Evolutionary conservation across 2,888 invertebrate genomes (phyloP).

Genomic region (Eurois occulta): DNA sequence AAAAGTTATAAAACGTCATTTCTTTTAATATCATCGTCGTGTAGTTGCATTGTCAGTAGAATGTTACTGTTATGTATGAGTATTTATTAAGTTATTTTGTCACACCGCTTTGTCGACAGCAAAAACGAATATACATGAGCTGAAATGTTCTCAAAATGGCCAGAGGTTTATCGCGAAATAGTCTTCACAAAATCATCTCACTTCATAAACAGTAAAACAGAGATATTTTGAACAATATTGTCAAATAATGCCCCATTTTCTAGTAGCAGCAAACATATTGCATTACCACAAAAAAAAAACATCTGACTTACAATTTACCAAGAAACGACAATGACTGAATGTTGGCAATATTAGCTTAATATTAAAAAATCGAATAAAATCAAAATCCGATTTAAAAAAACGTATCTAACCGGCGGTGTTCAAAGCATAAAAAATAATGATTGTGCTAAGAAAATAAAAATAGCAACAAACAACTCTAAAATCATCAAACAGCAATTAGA

Average conservation of each 20-base stretch:
- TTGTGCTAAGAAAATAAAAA: conserved; percentile 81
- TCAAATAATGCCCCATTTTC: conserved; percentile 13
- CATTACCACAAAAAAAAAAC: conserved; percentile 1
- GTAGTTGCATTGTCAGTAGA: conserved; percentile 6
- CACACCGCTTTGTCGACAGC: not conserved
- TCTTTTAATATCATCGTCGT: not conserved
- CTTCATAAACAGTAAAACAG: not conserved
- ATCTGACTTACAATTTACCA: conserved; percentile 39
- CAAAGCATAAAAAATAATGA: conserved; percentile 73
- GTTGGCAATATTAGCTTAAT: conserved; percentile 57
- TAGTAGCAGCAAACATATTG: not conserved
- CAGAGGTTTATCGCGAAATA: conserved; percentile 6
- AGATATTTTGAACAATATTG: conserved; percentile 16
- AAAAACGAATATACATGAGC: not conserved
- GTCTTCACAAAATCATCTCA: not conserved
- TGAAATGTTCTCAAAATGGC: not conserved
- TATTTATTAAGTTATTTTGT: conserved; percentile 6
- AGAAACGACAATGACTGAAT: conserved; percentile 32
- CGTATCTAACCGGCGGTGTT: conserved; percentile 69
- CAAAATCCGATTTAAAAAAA: conserved; percentile 50
- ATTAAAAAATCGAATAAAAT: conserved; percentile 56
- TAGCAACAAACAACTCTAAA: conserved; percentile 73
- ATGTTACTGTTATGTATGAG: conserved; percentile 15
- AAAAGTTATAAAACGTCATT: not conserved
- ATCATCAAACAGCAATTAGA: conserved; percentile 77